Evolutionary conservation across 2,888 invertebrate species (phyloP).

Genomic region (Hipparchia semele): DNA sequence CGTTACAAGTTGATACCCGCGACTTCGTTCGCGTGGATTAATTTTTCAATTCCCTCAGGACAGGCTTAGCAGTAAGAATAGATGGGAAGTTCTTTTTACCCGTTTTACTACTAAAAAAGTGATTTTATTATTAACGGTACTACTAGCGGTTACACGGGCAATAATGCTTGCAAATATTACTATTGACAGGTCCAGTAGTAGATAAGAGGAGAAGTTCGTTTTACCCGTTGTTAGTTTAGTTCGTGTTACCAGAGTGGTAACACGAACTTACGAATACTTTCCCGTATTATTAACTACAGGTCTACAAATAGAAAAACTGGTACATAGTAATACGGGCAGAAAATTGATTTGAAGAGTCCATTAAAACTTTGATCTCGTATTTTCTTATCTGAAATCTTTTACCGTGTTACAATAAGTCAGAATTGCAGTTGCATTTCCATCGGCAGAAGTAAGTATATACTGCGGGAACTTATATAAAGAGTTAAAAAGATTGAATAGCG

Average conservation of each 20-base stretch:
- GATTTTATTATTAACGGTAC: background rate
- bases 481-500: constrained; percentile 35
- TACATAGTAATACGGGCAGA: too few relatives aligned
- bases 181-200: too few relatives aligned
- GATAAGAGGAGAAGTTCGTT: too few relatives aligned
- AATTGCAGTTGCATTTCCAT: constrained; percentile 26
- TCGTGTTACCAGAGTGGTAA: too few relatives aligned
- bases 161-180: too few relatives aligned
- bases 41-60: background rate
- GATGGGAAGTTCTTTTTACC: background rate
- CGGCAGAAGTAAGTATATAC: constrained; percentile 21
- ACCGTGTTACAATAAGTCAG: constrained; percentile 19
- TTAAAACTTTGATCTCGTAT: background rate
- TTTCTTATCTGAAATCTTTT: background rate
- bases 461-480: constrained; percentile 29
- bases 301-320: too few relatives aligned
- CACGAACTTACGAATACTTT: too few relatives aligned
- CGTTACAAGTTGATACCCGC: too few relatives aligned
- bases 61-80: background rate
- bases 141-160: background rate
- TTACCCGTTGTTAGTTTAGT: too few relatives aligned
- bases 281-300: too few relatives aligned
- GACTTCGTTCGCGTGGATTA: too few relatives aligned
- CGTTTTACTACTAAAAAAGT: background rate
- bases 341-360: background rate